phyloP scores from a whole-genome alignment of 2,113 vertebrate species.

The Chelonoidis abingdonii region DNA sequence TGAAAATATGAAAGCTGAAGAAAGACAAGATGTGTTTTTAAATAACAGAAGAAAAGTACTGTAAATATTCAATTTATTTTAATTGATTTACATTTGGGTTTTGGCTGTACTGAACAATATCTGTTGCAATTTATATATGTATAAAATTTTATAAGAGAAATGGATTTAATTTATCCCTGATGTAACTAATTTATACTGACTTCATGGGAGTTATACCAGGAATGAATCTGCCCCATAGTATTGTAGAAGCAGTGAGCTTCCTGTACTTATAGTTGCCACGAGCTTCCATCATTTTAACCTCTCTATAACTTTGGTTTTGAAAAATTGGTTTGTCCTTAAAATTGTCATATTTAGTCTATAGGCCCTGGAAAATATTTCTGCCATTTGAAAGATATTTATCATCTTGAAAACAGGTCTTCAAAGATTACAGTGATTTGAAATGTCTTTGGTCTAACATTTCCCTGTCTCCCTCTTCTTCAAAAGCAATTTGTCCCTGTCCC shows the following conservation, averaged over 20 bases:
- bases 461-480: background rate
- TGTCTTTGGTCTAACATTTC: background rate
- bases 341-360: background rate
- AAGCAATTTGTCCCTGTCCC: background rate
- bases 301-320: background rate
- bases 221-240: background rate
- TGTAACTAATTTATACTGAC: background rate
- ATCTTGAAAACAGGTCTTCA: background rate
- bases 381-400: background rate
- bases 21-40: background rate
- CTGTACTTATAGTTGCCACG: background rate
- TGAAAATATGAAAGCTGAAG: background rate
- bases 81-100: background rate
- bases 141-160: background rate
- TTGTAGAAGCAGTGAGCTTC: background rate
- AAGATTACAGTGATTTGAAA: background rate
- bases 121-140: background rate
- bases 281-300: background rate
- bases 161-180: background rate
- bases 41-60: background rate
- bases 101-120: background rate
- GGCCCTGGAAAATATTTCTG: background rate
- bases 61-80: background rate
- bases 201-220: background rate
- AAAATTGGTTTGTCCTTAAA: slow-evolving; percentile 6